Evolutionary conservation across 2,888 invertebrate species (phyloP).

Genomic region (Nephrotoma appendiculata): DNA sequence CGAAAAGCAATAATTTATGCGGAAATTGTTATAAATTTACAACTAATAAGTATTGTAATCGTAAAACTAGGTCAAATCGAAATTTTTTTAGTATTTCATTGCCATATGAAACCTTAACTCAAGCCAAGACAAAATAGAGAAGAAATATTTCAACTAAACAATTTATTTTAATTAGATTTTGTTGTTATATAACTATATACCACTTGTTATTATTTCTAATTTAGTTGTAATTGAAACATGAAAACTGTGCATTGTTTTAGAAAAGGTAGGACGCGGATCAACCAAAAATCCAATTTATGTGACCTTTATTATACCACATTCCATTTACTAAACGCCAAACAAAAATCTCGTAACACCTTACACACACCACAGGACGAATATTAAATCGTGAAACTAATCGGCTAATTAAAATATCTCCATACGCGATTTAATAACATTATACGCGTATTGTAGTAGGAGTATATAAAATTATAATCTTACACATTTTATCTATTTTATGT

Average conservation of each 20-base stretch:
- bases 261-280: neutral
- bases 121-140: neutral
- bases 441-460: neutral
- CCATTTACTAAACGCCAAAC: neutral
- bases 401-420: neutral
- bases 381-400: neutral
- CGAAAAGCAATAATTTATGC: neutral
- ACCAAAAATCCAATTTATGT: neutral
- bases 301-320: neutral
- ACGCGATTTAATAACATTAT: neutral
- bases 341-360: neutral
- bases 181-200: neutral
- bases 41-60: neutral
- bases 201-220: neutral
- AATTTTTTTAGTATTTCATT: neutral
- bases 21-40: neutral
- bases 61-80: neutral
- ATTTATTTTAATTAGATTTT: neutral
- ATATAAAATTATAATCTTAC: neutral
- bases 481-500: neutral
- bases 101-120: neutral
- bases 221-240: neutral
- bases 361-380: neutral
- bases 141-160: neutral
- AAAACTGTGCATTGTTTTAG: neutral